Percentiles rank a stretch among this genome's conserved stretches.
Conservation (phyloP, 2,113 vertebrate species). For the Phyllopteryx taeniolatus region DNA sequence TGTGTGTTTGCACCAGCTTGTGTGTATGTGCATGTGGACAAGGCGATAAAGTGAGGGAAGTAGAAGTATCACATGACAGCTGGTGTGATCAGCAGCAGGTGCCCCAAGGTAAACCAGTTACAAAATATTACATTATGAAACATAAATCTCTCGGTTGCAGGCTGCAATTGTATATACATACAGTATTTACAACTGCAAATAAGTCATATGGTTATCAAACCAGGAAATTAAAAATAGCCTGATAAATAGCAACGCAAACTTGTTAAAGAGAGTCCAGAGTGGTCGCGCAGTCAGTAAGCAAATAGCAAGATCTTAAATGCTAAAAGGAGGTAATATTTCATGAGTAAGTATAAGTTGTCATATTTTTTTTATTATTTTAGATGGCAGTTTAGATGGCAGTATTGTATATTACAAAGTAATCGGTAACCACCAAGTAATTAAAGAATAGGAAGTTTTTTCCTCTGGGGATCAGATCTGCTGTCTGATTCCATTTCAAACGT, state of each 20-base stretch:
- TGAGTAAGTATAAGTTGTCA: not conserved
- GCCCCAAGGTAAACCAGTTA: conserved; percentile 44
- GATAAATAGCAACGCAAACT: not conserved
- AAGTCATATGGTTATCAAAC: not conserved
- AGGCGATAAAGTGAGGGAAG: conserved; percentile 16
- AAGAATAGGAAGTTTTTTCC: not conserved
- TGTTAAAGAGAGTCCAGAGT: not conserved
- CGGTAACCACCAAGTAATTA: not conserved
- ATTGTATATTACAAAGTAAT: not conserved
- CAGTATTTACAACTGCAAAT: not conserved
- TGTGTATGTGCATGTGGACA: not conserved
- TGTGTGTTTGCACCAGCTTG: not conserved
- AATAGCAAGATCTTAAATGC: not conserved
- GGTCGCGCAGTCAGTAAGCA: not conserved
- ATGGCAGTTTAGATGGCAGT: not conserved
- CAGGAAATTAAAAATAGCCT: not conserved
- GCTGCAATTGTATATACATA: not conserved
- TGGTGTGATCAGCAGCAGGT: conserved; percentile 54
- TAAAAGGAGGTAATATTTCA: not conserved
- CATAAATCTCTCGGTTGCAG: not conserved
- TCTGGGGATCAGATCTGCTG: not conserved
- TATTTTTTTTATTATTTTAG: not conserved
- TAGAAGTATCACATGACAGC: conserved; percentile 53
- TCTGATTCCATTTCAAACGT: not conserved
- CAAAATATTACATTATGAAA: not conserved